Evolutionary conservation across 2,888 invertebrate species (phyloP).

Genomic region (Pardosa pseudoannulata): DNA sequence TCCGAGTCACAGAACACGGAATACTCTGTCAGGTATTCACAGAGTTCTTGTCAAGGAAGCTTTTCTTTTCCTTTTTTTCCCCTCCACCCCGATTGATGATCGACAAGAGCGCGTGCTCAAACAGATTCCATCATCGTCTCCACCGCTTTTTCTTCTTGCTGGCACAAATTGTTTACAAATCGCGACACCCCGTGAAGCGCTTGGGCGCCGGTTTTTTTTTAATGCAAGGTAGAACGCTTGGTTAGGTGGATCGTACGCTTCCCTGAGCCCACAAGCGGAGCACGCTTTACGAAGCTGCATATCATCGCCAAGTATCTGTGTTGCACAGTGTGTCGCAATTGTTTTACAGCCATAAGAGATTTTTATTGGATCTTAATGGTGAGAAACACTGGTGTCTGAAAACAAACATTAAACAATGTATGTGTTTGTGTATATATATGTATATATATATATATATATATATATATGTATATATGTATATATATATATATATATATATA

Average conservation of each 20-base stretch:
- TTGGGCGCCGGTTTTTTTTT: constrained; percentile 22
- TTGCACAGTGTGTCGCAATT: too few species aligned
- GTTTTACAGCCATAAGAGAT: too few species aligned
- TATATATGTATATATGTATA: too few species aligned
- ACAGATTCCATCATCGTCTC: neutral
- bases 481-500: too few species aligned
- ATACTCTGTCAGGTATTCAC: neutral
- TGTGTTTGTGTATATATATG: too few species aligned
- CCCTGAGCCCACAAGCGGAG: too few species aligned
- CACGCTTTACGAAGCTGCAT: too few species aligned
- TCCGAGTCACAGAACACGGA: neutral
- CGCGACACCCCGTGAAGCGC: constrained; percentile 6
- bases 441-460: too few species aligned
- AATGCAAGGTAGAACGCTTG: neutral
- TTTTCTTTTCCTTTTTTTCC: neutral
- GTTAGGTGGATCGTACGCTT: neutral
- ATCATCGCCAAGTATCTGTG: too few species aligned
- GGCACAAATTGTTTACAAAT: constrained; percentile 16
- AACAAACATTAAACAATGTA: too few species aligned
- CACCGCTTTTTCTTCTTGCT: neutral
- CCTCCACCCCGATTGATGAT: neutral
- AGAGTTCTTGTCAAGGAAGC: neutral
- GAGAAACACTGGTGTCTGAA: too few species aligned
- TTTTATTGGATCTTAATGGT: too few species aligned
- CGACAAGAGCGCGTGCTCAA: neutral